These are phyloP conservation scores for Onychostoma macrolepis DNA, from an alignment of 2,113 vertebrate species.

Conservation along the genomic window DNA sequence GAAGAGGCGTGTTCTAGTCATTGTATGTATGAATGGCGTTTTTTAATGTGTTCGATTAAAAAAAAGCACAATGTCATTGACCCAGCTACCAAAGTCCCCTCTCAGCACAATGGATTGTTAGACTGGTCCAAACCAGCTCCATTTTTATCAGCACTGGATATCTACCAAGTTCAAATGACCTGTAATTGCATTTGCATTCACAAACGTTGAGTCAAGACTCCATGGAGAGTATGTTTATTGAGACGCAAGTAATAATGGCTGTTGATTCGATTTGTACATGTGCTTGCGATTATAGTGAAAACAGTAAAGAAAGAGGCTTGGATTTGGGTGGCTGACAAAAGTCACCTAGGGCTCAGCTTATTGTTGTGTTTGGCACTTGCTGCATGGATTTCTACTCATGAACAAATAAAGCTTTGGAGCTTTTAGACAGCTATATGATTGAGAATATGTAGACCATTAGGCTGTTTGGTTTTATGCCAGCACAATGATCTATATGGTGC, in stretches of 20 bases:
- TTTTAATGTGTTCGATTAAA: background rate
- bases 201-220: constrained; percentile 39
- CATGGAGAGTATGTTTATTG: constrained; percentile 36
- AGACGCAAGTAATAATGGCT: constrained; percentile 34
- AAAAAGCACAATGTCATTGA: background rate
- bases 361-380: constrained; percentile 28
- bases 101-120: constrained; percentile 10
- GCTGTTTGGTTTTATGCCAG: constrained; percentile 23
- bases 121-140: constrained; percentile 35
- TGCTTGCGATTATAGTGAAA: constrained; percentile 40
- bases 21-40: background rate
- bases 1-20: background rate
- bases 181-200: constrained; percentile 54
- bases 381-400: constrained; percentile 8
- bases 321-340: constrained; percentile 34
- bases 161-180: constrained; percentile 45
- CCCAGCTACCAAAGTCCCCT: constrained; percentile 7
- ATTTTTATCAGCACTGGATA: constrained; percentile 47
- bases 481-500: constrained; percentile 20
- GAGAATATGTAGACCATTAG: constrained; percentile 27
- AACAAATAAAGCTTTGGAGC: constrained; percentile 4
- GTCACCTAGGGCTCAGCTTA: constrained; percentile 5
- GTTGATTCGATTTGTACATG: constrained; percentile 50
- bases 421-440: constrained; percentile 4
- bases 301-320: constrained; percentile 24